These are phyloP conservation scores for Stratiomys singularior DNA, from an alignment of 2,888 invertebrate species.

Conservation along the genomic window DNA sequence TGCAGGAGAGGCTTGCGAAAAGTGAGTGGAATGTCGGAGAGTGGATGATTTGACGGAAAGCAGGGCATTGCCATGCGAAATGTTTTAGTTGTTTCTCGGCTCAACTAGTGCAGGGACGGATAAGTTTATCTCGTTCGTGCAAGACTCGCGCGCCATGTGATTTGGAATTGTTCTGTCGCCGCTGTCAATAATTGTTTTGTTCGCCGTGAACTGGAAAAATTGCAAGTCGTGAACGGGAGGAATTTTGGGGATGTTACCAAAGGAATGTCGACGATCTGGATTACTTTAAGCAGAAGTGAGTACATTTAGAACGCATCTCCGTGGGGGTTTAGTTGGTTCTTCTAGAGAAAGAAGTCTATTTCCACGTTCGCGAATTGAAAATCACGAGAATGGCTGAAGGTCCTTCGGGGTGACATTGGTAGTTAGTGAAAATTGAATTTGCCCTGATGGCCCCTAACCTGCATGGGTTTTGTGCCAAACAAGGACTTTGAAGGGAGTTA, in stretches of 20 bases:
- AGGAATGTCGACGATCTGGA: constrained; percentile 15
- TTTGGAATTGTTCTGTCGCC: constrained; percentile 2
- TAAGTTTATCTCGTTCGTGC: constrained; percentile 12
- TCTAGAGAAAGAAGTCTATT: no score
- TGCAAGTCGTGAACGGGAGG: not conserved
- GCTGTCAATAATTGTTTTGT: constrained; percentile 33
- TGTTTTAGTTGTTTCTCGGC: constrained; percentile 15
- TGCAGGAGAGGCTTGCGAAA: not conserved
- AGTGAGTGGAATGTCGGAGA: constrained; percentile 23
- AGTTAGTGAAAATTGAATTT: not conserved
- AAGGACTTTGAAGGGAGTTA: not conserved
- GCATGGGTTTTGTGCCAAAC: not conserved
- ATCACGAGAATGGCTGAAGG: not conserved
- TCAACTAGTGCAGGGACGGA: not conserved
- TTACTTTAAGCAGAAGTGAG: not conserved
- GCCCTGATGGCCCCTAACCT: not conserved
- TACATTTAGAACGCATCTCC: not conserved
- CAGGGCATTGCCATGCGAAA: constrained; percentile 12
- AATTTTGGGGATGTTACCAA: not conserved
- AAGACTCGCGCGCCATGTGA: constrained; percentile 22
- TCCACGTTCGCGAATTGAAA: no score
- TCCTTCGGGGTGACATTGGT: no score
- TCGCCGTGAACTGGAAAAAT: constrained; percentile 8
- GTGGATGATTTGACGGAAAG: not conserved
- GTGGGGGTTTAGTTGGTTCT: no score